These are phyloP conservation scores for Pteruthius melanotis DNA, from an alignment of 2,113 vertebrate genomes.

Conservation along the genomic window DNA sequence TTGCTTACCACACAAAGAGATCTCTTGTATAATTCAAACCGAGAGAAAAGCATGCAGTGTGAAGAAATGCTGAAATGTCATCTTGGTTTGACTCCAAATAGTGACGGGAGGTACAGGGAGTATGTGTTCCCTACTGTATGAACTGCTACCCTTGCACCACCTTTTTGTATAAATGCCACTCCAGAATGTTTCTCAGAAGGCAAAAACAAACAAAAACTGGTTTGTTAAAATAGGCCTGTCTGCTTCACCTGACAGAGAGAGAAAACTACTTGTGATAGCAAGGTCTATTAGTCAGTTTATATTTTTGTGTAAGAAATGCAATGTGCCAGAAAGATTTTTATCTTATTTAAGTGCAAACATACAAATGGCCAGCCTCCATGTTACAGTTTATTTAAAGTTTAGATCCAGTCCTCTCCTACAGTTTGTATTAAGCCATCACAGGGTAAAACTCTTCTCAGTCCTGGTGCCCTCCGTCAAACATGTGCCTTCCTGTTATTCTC, in stretches of 20 bases:
- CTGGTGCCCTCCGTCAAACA: background rate
- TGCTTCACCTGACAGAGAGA: background rate
- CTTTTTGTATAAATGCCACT: background rate
- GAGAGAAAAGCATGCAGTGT: background rate
- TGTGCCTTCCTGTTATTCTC: background rate
- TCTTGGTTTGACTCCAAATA: background rate
- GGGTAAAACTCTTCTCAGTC: background rate
- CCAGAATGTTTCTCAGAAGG: background rate
- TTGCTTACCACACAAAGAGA: conserved; percentile 11
- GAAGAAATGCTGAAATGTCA: conserved; percentile 5
- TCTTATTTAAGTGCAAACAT: background rate
- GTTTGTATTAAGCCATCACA: background rate
- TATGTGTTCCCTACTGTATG: background rate
- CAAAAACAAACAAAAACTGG: background rate
- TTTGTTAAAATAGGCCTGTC: background rate
- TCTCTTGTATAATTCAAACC: background rate
- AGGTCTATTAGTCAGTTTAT: background rate
- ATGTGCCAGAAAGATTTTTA: background rate
- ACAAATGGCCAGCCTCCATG: background rate
- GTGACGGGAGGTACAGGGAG: background rate
- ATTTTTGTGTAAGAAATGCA: background rate
- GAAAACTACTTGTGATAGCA: background rate
- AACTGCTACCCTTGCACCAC: background rate
- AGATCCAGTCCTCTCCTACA: background rate
- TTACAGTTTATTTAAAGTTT: background rate